Conservation (phyloP, 2,113 vertebrate genomes). For the Collichthys lucidus region DNA sequence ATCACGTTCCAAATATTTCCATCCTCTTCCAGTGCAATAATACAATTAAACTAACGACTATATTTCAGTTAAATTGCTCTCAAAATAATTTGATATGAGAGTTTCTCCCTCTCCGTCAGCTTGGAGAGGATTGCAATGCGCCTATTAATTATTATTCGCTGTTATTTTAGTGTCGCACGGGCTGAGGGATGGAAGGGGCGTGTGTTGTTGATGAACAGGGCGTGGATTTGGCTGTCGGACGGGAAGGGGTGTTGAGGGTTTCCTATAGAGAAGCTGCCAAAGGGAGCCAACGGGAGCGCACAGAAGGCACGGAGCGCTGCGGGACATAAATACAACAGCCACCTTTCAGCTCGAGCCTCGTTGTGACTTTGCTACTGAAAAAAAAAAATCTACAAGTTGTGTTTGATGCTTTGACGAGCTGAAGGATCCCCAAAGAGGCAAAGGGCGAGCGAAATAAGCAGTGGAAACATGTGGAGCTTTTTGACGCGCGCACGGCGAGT, state of each 20-base stretch:
- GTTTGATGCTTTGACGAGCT: neutral
- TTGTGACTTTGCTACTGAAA: neutral
- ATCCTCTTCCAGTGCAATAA: slow-evolving; percentile 22
- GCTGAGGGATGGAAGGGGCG: slow-evolving; percentile 60
- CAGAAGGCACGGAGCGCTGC: slow-evolving; percentile 36
- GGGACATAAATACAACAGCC: neutral
- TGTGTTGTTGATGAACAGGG: slow-evolving; percentile 68
- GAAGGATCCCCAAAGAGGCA: neutral
- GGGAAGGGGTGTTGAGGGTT: slow-evolving; percentile 48
- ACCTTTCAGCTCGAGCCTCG: neutral
- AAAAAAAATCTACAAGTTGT: neutral
- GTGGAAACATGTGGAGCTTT: slow-evolving; percentile 44
- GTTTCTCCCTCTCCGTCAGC: neutral
- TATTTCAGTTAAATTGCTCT: slow-evolving; percentile 34
- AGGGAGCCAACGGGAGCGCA: slow-evolving; percentile 47
- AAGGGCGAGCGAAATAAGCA: accelerated
- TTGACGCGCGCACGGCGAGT: slow-evolving; percentile 38
- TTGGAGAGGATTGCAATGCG: neutral
- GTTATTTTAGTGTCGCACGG: slow-evolving; percentile 42
- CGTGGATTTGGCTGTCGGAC: slow-evolving; percentile 72
- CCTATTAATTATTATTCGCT: slow-evolving; percentile 32
- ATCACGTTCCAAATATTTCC: slow-evolving; percentile 19
- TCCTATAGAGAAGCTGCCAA: slow-evolving; percentile 44
- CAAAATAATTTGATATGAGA: slow-evolving; percentile 15
- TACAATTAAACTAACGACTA: slow-evolving; percentile 36